Conservation (phyloP, 1,140 invertebrate genomes). For the Caenorhabditis latens region DNA sequence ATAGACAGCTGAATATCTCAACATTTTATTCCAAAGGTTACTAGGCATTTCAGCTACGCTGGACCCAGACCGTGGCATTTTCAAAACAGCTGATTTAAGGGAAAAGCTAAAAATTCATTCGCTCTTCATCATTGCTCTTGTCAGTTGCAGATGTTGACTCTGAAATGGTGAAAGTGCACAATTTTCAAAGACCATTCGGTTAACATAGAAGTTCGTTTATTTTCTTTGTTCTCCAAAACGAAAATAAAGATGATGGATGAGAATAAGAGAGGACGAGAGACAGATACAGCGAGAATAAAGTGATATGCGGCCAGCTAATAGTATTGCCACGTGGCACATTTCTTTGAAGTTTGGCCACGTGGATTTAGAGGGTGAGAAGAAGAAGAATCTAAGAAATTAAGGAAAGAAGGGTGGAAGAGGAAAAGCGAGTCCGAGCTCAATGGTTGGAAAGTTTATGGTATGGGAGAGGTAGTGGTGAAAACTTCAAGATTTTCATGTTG, state of each 20-base stretch:
- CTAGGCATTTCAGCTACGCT: neutral
- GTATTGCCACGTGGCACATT: slow-evolving; percentile 1
- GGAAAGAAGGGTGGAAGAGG: neutral
- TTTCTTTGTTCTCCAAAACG: slow-evolving; percentile 17
- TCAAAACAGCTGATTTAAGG: neutral
- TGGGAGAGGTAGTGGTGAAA: slow-evolving; percentile 17
- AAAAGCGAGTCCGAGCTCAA: neutral
- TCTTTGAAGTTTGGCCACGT: slow-evolving; percentile 17
- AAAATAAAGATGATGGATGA: neutral
- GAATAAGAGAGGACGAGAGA: neutral
- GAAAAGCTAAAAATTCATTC: neutral
- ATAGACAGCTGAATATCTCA: neutral
- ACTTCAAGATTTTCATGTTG: neutral
- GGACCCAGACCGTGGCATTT: neutral
- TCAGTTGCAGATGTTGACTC: slow-evolving; percentile 3
- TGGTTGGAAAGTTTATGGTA: slow-evolving; percentile 21
- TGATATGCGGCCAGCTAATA: slow-evolving; percentile 39
- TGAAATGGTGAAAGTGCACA: neutral
- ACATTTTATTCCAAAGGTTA: neutral
- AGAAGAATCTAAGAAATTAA: neutral
- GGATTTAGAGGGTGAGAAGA: neutral
- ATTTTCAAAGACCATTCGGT: neutral
- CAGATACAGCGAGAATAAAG: slow-evolving; percentile 35
- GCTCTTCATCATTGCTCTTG: neutral
- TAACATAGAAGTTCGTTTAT: slow-evolving; percentile 46